Percentiles rank a stretch among this genome's conserved stretches.
Evolutionary conservation across 2,113 vertebrate genomes (phyloP).

Genomic region (Gnathonemus longibarbis): DNA sequence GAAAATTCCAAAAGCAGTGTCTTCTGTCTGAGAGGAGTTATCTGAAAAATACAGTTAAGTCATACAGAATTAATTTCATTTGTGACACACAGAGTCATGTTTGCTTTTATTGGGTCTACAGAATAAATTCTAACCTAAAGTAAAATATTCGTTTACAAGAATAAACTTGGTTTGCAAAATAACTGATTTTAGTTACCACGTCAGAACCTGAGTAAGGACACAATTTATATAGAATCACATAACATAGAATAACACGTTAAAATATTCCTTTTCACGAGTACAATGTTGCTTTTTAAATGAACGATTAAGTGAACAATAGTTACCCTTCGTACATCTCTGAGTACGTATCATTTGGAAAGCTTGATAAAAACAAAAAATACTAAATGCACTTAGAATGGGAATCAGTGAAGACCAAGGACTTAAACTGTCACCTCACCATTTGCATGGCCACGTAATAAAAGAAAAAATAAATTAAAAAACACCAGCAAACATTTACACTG

Average conservation of each 20-base stretch:
- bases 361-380: not conserved
- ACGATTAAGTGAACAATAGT: slow-evolving; percentile 21
- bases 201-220: slow-evolving; percentile 9
- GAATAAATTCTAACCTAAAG: not conserved
- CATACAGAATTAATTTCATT: not conserved
- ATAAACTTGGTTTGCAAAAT: slow-evolving; percentile 7
- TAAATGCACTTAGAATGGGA: not conserved
- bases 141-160: slow-evolving; percentile 9
- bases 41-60: not conserved
- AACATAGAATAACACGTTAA: slow-evolving; percentile 42
- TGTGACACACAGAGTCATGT: not conserved
- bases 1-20: not conserved
- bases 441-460: not conserved
- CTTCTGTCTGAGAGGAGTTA: not conserved
- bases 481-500: not conserved
- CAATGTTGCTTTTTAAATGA: slow-evolving; percentile 28
- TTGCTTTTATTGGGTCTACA: not conserved
- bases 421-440: not conserved
- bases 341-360: not conserved
- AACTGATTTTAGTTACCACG: slow-evolving; percentile 2
- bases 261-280: slow-evolving; percentile 33
- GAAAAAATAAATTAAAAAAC: not conserved
- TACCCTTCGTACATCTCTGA: not conserved
- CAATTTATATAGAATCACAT: not conserved
- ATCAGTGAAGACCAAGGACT: not conserved